phyloP scores from a whole-genome alignment of 30 jellyfish, hydroid and myxozoan genomes.

The Turritopsis dohrnii region DNA sequence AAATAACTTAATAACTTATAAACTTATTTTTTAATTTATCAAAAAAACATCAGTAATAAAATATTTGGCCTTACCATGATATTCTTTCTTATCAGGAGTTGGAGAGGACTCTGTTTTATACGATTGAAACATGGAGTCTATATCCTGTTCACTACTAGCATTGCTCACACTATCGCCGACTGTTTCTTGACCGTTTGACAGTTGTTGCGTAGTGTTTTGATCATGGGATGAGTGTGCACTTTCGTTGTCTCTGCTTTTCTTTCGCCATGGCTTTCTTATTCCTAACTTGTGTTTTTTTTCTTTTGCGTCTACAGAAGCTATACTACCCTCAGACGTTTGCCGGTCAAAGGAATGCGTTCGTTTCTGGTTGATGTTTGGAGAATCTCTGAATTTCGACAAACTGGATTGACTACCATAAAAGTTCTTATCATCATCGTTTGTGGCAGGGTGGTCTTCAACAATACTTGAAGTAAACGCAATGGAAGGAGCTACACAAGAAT shows the following conservation, averaged over 20 bases:
- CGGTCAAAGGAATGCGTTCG: constrained; percentile 5
- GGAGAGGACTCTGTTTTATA: constrained; percentile 44
- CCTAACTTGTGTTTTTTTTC: constrained; percentile 20
- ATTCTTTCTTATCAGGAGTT: constrained; percentile 22
- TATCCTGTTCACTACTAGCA: constrained; percentile 47
- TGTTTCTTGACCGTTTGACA: not conserved
- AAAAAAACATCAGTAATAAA: not conserved
- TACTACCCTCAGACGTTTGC: constrained; percentile 39
- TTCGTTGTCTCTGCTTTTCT: constrained; percentile 28
- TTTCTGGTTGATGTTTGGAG: not conserved
- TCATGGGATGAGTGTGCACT: constrained; percentile 23
- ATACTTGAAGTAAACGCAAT: not conserved
- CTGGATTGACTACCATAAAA: constrained; percentile 2
- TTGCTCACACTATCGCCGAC: constrained; percentile 13
- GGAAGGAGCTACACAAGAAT: not conserved
- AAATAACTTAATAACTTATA: too few relatives aligned
- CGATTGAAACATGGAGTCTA: constrained; percentile 59
- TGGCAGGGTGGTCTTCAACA: not conserved
- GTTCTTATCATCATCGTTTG: not conserved
- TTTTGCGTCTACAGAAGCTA: constrained; percentile 10
- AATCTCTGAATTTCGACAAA: not conserved
- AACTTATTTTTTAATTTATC: too few relatives aligned
- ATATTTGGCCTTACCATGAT: constrained; percentile 29
- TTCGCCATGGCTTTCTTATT: constrained; percentile 33
- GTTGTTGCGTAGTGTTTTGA: not conserved